Evolutionary conservation across 1,140 invertebrate genomes (phyloP).

Genomic region (Drosophila guanche): DNA sequence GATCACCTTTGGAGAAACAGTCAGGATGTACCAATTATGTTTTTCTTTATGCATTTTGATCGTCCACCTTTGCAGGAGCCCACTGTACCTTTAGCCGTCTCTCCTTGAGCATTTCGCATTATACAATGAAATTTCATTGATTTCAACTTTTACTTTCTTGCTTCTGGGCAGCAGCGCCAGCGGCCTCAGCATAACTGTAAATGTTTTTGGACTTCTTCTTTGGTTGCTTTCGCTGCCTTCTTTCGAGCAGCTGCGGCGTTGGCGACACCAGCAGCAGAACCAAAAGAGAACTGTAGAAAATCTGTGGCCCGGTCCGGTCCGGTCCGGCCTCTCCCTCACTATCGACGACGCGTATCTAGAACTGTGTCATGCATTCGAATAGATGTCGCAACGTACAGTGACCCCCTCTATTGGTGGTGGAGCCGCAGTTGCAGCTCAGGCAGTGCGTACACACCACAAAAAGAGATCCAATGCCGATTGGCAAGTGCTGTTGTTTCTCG

Average conservation of each 20-base stretch:
- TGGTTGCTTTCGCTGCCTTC: slow-evolving; percentile 48
- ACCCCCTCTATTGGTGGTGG: background rate
- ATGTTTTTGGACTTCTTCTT: slow-evolving; percentile 28
- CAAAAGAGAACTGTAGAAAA: slow-evolving; percentile 18
- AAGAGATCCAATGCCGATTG: background rate
- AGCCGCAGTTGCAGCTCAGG: slow-evolving; percentile 35
- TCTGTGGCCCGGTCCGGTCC: slow-evolving; percentile 1
- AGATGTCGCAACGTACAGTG: too few relatives aligned
- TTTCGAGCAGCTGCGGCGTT: background rate
- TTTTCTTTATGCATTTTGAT: too few relatives aligned
- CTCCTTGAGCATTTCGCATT: background rate
- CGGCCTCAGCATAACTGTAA: slow-evolving; percentile 27
- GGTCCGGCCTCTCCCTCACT: too few relatives aligned
- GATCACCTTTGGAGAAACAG: too few relatives aligned
- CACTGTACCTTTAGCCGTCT: too few relatives aligned
- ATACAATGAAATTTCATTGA: slow-evolving; percentile 61
- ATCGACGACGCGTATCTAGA: too few relatives aligned
- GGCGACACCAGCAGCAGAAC: slow-evolving; percentile 11
- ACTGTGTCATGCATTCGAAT: too few relatives aligned
- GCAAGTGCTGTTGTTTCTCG: too few relatives aligned
- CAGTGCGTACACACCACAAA: slow-evolving; percentile 5
- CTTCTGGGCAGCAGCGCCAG: background rate
- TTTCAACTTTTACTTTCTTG: slow-evolving; percentile 72
- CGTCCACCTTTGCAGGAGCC: too few relatives aligned
- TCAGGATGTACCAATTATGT: too few relatives aligned